Conservation (phyloP, 2,888 invertebrate species). For the Heliconius aoede region DNA sequence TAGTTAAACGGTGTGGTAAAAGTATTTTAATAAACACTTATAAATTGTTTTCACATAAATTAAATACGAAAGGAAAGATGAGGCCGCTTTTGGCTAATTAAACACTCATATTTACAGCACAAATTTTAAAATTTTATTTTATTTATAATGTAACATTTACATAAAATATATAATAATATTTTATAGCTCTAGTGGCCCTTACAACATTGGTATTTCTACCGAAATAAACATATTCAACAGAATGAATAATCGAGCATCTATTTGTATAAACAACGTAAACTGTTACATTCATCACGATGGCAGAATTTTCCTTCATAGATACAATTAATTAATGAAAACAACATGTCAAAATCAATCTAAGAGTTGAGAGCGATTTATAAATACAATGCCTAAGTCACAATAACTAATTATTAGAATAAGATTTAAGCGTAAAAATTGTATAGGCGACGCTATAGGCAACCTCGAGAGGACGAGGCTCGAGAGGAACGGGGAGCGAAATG, state of each 20-base stretch:
- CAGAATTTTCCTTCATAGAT: no score
- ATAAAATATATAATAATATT: not conserved
- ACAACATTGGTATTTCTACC: not conserved
- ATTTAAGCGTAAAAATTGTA: constrained; percentile 33
- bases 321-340: no score
- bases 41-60: constrained; percentile 30
- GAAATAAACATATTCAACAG: not conserved
- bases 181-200: not conserved
- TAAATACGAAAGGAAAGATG: constrained; percentile 36
- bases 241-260: not conserved
- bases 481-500: constrained; percentile 63
- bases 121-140: constrained; percentile 28
- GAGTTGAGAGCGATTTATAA: no score
- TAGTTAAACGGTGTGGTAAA: not conserved
- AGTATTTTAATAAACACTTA: constrained; percentile 22
- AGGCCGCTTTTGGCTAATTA: constrained; percentile 44
- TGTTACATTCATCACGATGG: not conserved
- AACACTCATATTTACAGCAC: constrained; percentile 37
- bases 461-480: constrained; percentile 54
- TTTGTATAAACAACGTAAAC: not conserved
- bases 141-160: not conserved
- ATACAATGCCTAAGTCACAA: no score
- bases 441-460: constrained; percentile 25
- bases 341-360: no score
- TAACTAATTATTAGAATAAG: constrained; percentile 26